These are phyloP conservation scores for Cantharis rustica DNA, from an alignment of 2,888 invertebrate species.

Conservation along the genomic window DNA sequence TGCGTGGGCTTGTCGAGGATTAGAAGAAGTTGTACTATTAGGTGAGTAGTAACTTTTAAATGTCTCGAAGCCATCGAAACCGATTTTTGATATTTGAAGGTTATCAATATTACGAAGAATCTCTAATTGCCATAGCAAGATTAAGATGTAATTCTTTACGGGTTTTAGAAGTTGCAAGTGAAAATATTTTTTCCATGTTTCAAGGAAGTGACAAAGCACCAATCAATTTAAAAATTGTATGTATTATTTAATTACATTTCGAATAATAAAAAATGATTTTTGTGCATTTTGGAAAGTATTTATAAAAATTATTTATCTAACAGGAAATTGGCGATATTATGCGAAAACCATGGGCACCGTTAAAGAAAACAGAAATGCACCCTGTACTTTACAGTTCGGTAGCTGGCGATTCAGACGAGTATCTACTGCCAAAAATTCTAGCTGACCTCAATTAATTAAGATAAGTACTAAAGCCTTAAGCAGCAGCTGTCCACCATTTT, in stretches of 20 bases:
- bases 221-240: background rate
- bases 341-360: conserved; percentile 62
- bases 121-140: conserved; percentile 68
- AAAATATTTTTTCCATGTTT: conserved; percentile 52
- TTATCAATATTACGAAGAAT: conserved; percentile 65
- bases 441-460: conserved; percentile 58
- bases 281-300: background rate
- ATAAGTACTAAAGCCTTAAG: conserved; percentile 29
- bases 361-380: conserved; percentile 60
- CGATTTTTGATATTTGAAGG: conserved; percentile 48
- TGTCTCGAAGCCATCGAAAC: background rate
- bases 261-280: background rate
- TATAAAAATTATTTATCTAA: conserved; percentile 22
- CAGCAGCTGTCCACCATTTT: conserved; percentile 20
- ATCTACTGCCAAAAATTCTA: conserved; percentile 62
- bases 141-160: conserved; percentile 62
- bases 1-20: conserved; percentile 67
- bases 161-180: conserved; percentile 62
- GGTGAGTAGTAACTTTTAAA: conserved; percentile 38
- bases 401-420: conserved; percentile 62
- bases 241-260: background rate
- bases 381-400: conserved; percentile 60
- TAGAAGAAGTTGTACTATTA: conserved; percentile 63
- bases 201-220: conserved; percentile 16
- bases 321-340: conserved; percentile 64